These are phyloP conservation scores for Pollachius pollachius DNA, from an alignment of 2,113 vertebrate genomes.

Conservation along the genomic window DNA sequence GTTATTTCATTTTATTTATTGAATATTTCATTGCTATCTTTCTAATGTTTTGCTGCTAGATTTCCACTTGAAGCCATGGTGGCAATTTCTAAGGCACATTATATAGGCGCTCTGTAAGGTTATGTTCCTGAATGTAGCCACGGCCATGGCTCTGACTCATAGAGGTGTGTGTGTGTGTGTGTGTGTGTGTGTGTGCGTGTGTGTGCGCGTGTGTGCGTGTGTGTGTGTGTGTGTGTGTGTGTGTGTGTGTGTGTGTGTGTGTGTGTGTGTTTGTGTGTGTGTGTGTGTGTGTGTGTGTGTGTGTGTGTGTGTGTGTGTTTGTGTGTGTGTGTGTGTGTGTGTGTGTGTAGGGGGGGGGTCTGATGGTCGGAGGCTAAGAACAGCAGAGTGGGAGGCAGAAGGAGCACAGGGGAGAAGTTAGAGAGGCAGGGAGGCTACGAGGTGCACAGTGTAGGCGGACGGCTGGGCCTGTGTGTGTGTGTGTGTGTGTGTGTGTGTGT, in stretches of 20 bases:
- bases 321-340: conserved; percentile 43
- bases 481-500: conserved; percentile 12
- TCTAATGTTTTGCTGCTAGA: conserved; percentile 3
- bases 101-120: conserved; percentile 39
- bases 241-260: too few species aligned
- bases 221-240: background rate
- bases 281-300: too few species aligned
- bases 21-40: conserved; percentile 17
- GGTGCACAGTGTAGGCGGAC: conserved; percentile 52
- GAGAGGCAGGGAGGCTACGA: conserved; percentile 42
- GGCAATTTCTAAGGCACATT: conserved; percentile 4
- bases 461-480: conserved; percentile 30
- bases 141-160: background rate
- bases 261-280: background rate
- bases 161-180: background rate
- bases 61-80: background rate
- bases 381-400: conserved; percentile 63
- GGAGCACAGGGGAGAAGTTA: conserved; percentile 44
- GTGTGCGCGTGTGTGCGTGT: background rate
- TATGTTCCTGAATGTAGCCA: conserved; percentile 43
- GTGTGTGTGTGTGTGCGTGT: too few species aligned
- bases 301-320: conserved; percentile 18
- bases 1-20: background rate
- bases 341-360: conserved; percentile 52
- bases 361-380: conserved; percentile 65